Evolutionary conservation across 2,113 vertebrate genomes (phyloP), one percentile per base, ranked within the genome.

Genomic region (Eublepharis macularius): DNA sequence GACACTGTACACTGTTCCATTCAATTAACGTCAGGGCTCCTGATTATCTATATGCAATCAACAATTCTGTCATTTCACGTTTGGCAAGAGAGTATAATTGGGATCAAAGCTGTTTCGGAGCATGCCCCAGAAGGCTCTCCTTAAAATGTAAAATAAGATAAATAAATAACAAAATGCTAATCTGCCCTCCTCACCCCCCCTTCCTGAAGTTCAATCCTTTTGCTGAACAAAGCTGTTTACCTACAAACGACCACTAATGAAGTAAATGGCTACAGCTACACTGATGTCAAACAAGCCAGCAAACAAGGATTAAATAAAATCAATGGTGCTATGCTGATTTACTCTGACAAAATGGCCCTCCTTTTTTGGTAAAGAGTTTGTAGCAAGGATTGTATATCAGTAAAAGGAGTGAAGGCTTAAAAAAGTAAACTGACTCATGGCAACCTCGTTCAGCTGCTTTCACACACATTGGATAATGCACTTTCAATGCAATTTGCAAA

Each of bases 271-370:
- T 16, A 1, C 54, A 43, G 1, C 75, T 80, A 43, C 47, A 41
- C 68, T 80, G 65, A 74, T 83, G 54, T 83, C 77, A 85, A 83
- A 69, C 70, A 65, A 39, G 34, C 49, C 49, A 45, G 29, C 24
- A 82, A 76, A 76, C 47, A 34, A 70, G 80, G 47, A 77, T 82
- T 77, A 82, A 77, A 16, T 39, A 70, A 77, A 77, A 51, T 57
- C 6, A 66, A 47, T 76, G 73, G 43, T 66, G 17, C 60, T 17
- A 3, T 63, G 66, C 34, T 72, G 41, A 76, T 63, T 21, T 68
- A 34, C 19, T 49, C 75, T 39, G 84, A 70, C 84, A 80, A 63
- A 54, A 32, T 4, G 49, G 41, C 32, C 45, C 68, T 69, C 76
- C 24, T 36, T 80, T 21, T 72, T 60, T 51, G 39, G 32, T 26